These are phyloP conservation scores for Loxodonta africana DNA, from an alignment of 2,113 vertebrate genomes.

Conservation along the genomic window DNA sequence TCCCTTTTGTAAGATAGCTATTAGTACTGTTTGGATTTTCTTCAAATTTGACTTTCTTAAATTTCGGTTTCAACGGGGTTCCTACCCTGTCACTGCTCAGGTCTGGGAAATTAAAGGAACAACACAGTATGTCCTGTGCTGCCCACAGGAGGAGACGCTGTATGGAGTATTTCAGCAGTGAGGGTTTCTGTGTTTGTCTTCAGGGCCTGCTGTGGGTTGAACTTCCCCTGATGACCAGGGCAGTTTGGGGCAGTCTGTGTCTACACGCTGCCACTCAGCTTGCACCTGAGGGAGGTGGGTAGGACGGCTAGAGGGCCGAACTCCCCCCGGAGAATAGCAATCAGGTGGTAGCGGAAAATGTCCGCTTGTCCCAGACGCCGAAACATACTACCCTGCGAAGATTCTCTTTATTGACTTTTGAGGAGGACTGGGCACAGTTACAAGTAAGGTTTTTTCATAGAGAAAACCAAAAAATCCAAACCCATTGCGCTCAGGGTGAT, in stretches of 20 bases:
- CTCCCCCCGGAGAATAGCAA: accelerated
- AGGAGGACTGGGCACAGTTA: background rate
- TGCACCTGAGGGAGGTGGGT: too few relatives aligned
- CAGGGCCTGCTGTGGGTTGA: too few relatives aligned
- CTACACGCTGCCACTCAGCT: too few relatives aligned
- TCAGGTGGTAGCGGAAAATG: accelerated
- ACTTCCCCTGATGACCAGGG: accelerated
- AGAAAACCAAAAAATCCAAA: too few relatives aligned
- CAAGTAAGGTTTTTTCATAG: too few relatives aligned
- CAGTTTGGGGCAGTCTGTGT: accelerated
- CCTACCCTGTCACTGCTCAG: background rate
- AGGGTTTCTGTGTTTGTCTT: too few relatives aligned
- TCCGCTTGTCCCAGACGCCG: background rate
- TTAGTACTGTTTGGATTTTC: background rate
- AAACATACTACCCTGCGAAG: background rate
- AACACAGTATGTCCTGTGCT: background rate
- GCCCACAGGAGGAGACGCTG: too few relatives aligned
- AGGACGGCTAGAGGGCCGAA: accelerated
- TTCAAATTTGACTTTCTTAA: background rate
- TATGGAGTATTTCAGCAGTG: too few relatives aligned
- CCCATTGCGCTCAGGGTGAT: too few relatives aligned
- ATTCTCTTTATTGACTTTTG: too few relatives aligned
- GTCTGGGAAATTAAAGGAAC: background rate
- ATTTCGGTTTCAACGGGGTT: background rate
- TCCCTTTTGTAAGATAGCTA: background rate